Percentiles rank a stretch among this genome's conserved stretches.
phyloP scores from a whole-genome alignment of 2,797 vertebrate species.

The Sus cebifrons region DNA sequence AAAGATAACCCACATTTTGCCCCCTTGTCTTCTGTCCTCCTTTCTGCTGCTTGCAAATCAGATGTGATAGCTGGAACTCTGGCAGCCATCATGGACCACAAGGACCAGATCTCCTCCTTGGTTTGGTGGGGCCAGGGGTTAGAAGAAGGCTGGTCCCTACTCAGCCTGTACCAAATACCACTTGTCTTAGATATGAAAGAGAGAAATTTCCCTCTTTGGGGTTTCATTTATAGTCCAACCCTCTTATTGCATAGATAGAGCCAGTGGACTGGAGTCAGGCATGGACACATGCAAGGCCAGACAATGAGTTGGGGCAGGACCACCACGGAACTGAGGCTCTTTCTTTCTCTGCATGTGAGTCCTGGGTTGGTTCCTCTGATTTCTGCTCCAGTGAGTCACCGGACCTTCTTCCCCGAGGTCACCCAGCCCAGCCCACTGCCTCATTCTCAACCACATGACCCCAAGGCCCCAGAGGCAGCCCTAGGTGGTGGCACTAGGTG shows the following conservation, averaged over 20 bases:
- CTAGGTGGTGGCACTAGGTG: neutral
- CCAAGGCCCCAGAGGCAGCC: neutral
- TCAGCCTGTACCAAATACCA: neutral
- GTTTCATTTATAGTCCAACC: neutral
- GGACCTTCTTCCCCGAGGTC: neutral
- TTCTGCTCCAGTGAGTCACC: neutral
- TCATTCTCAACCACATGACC: neutral
- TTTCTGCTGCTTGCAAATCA: conserved; percentile 3
- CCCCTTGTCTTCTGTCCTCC: neutral
- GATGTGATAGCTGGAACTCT: conserved; percentile 47
- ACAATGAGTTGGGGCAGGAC: neutral
- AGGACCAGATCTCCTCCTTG: neutral
- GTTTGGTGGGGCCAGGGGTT: neutral
- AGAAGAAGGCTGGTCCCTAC: neutral
- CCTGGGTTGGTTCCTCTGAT: neutral
- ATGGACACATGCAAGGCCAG: neutral
- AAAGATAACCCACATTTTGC: neutral
- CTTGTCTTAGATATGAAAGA: neutral
- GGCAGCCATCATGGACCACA: neutral
- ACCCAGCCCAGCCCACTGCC: neutral
- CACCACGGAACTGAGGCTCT: neutral
- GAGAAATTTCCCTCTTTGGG: neutral
- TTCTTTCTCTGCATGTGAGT: neutral
- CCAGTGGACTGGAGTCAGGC: neutral
- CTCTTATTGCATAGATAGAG: neutral